A percentile compares a stretch with the other conserved stretches of the same genome.
These are phyloP conservation scores for Patiria pectinifera DNA, from an alignment of 53 echinoderm and acorn worm genomes.

Conservation along the genomic window DNA sequence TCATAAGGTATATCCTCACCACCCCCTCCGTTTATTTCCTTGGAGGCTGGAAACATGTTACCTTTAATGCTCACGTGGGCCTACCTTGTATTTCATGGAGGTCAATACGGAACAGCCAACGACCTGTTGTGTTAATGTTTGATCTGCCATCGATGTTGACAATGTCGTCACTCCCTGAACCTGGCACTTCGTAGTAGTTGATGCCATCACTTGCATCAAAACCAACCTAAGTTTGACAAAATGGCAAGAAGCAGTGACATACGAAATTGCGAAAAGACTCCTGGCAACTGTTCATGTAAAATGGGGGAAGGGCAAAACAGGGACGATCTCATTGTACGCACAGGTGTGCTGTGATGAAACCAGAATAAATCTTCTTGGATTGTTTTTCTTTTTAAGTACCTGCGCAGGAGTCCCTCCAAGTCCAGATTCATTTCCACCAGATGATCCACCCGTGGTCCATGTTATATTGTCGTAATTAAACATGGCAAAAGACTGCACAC, in stretches of 20 bases:
- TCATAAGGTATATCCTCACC: no score
- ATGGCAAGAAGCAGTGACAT: neutral
- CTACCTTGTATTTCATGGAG: neutral
- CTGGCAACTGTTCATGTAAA: no score
- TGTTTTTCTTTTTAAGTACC: neutral
- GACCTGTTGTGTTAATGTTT: neutral
- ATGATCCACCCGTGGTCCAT: neutral
- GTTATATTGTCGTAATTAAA: neutral
- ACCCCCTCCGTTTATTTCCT: neutral
- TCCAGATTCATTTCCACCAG: neutral
- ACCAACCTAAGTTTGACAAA: neutral
- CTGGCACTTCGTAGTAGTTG: neutral
- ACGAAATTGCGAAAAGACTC: no score
- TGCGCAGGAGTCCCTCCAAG: neutral
- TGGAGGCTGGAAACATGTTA: neutral
- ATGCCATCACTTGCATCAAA: neutral
- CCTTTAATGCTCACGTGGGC: neutral
- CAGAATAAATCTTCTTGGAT: neutral
- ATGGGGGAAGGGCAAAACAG: no score
- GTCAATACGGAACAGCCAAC: neutral
- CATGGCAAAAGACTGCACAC: neutral
- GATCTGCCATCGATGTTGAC: neutral
- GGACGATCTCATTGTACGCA: no score
- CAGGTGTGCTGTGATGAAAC: no score
- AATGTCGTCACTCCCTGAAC: neutral